Evolutionary conservation across 1,140 invertebrate species (phyloP), one percentile per base, ranked within the genome.

Genomic region (Atopsyche davidsoni): DNA sequence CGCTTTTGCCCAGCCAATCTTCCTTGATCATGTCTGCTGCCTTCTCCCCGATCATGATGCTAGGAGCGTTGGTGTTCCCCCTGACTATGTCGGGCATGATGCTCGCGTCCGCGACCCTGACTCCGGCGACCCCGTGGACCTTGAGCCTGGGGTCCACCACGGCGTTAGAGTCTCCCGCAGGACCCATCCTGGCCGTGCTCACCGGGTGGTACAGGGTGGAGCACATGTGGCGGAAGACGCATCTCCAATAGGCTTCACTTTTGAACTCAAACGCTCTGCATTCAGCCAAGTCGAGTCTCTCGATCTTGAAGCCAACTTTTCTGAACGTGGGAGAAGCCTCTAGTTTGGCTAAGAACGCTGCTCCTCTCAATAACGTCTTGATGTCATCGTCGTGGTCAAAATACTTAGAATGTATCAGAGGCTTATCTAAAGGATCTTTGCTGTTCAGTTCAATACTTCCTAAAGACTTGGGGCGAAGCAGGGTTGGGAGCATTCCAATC

Each of bases 331-430:
- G 66, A 1, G 77, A 78, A 35, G 76, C 66, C 46, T 75, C 73
- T 25, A 79, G 46, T 52, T 71, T 73, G 13, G 71, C 63, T 23
- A 72, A 62, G 59, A 75, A 70, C 40, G 75, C 75, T 34, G 77
- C 64, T 17, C 85, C 87, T 57, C 87, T 82, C 18, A 90, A 72
- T 11, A 91, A 65, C 32, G 78, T 80, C 4, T 77, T 77, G n/a
- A 85, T 75, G 61, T 92, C 89, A n/a, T 82, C 77, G 0, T 79
- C 75, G 55, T 88, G 77, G 17, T 80, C 82, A 17, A 93, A 69
- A 63, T 92, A 93, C 60, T 86, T 88, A 0, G 89, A 84, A 64
- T 87, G 82, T 48, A 96, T 86, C 16, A 82, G 63, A 0, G 92
- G 92, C 18, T 80, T 60, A 2, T 67, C 67, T 36, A 65, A 46